Base-by-base conservation (phyloP, 2,113 vertebrate species). In the Zosterops pallidus region DNA sequence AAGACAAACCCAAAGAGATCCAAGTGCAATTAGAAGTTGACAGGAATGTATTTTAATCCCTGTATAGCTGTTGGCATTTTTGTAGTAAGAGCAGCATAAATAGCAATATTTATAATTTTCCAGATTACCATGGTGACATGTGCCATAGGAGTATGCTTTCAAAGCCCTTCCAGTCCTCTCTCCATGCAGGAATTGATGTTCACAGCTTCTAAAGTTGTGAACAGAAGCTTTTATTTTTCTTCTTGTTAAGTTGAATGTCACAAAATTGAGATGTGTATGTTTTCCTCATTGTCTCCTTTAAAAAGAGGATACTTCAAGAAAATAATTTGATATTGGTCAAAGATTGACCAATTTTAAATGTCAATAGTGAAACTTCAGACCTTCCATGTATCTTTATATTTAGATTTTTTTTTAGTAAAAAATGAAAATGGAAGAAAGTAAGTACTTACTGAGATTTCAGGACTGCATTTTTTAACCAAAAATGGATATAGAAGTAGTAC, bases 331-430 rank as follows among this genome's bases (percentile, higher is more conserved):
- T 39, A 41, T 26, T 77, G 25, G 6, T 83, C 52, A 63, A 37
- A 87, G 47, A 29, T 72, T 68, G 37, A 31, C 31, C 11, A 1
- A 31, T 42, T 81, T 75, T 77, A 77, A 62, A 24, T 79, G 31
- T 52, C 25, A 44, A 9, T 47, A 47, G 55, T 33, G 39, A 69
- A 35, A 52, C 13, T 86, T 76, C 0, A 0, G 7, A 19, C 14
- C 52, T 60, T 20, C 8, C 4, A 1, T 41, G 16, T 57, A 24
- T 82, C 24, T 72, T 39, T 46, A 12, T 62, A 37, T 56, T 69
- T 5, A 46, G 39, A 24, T 16, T 25, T 26, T 25, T 25, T 71
- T 24, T 25, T 46, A 22, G 41, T 12, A 31, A 21, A 37, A 57
- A 69, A 39, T 3, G 3, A 56, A 65, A 52, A 31, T 13, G 10